Evolutionary conservation across 2,797 vertebrate genomes (phyloP).

Genomic region (Oreortyx pictus): DNA sequence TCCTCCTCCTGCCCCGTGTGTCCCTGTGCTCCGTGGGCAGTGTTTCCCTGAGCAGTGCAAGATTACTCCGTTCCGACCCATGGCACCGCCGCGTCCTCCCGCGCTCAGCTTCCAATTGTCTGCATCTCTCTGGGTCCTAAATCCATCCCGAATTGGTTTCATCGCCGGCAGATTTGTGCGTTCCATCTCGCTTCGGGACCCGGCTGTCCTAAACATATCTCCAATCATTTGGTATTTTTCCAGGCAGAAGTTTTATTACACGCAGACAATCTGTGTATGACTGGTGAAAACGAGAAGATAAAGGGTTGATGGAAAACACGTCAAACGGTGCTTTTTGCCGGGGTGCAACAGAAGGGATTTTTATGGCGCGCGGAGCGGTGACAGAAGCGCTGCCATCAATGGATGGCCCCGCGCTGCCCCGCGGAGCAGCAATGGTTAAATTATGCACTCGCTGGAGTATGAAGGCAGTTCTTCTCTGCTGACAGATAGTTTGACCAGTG

Average conservation of each 20-base stretch:
- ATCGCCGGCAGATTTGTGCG: constrained; percentile 59
- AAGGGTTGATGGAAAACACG: constrained; percentile 57
- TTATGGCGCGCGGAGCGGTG: constrained; percentile 16
- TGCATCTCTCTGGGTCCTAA: constrained; percentile 63
- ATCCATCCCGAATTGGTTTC: constrained; percentile 70
- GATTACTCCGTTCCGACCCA: constrained; percentile 55
- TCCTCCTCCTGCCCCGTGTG: background rate
- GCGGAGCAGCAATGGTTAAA: constrained; percentile 91
- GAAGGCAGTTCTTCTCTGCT: constrained; percentile 95
- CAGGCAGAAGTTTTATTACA: constrained; percentile 56
- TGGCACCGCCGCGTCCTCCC: constrained; percentile 51
- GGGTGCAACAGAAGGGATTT: background rate
- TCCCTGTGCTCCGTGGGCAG: background rate
- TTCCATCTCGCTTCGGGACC: constrained; percentile 49
- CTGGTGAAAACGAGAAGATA: constrained; percentile 26
- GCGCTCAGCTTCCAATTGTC: constrained; percentile 59
- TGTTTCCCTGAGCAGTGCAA: constrained; percentile 22
- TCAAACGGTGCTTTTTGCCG: constrained; percentile 34
- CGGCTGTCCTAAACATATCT: constrained; percentile 52
- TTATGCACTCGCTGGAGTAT: constrained; percentile 89
- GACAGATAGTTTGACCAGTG: constrained; percentile 96
- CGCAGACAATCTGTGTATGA: constrained; percentile 41
- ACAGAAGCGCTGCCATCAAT: constrained; percentile 35
- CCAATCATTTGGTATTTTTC: constrained; percentile 58
- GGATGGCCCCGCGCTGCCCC: constrained; percentile 43